Base-by-base conservation (phyloP, 2,888 invertebrate genomes). In the Halocaridina rubra region DNA sequence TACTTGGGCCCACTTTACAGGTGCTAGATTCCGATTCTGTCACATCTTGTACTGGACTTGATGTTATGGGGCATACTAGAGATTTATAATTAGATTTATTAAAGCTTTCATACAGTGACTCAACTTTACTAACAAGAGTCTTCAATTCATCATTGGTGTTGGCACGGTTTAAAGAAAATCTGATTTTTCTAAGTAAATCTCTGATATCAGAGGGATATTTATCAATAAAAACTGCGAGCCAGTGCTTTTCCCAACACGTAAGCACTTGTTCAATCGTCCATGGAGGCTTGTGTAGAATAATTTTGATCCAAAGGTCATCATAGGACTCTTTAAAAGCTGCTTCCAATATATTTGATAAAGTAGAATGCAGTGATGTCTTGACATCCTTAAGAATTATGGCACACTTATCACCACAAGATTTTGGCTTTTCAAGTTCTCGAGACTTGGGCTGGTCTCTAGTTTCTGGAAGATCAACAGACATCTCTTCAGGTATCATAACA, bases 271-370 rank as follows among this genome's bases (percentile, higher is more conserved):
- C 85, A 57, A 94, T 89, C 3, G 91, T 90, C 93, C 94, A 94
- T 0, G 94, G 93, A 1, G 93, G 93, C 72, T 92, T 90, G 79
- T 93, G 91, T 89, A 92, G 91, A 7, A 93, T 89, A 84, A 93
- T 92, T 80, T 92, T 92, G 72, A 91, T 90, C 93, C 93, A 93
- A 0, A 92, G 89, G 16, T 92, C 91, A 86, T 93, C 92, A 90
- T 92, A 94, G 29, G 92, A 92, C 1, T 92, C 92, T 39, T 92
- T 92, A 92, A 93, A 93, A 90, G 93, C 93, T 84, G 92, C 92
- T 91, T 92, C 90, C 10, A 92, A 92, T 24, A 91, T 88, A 90
- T 89, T 88, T 22, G 90, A 89, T 72, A 90, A 90, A 4, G 82
- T 84, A 13, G 22, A 27, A 3, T 61, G n/a, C 19, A 84, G 22